These are phyloP conservation scores for Glomeris marginata DNA, from an alignment of 2,888 invertebrate species.

Conservation along the genomic window DNA sequence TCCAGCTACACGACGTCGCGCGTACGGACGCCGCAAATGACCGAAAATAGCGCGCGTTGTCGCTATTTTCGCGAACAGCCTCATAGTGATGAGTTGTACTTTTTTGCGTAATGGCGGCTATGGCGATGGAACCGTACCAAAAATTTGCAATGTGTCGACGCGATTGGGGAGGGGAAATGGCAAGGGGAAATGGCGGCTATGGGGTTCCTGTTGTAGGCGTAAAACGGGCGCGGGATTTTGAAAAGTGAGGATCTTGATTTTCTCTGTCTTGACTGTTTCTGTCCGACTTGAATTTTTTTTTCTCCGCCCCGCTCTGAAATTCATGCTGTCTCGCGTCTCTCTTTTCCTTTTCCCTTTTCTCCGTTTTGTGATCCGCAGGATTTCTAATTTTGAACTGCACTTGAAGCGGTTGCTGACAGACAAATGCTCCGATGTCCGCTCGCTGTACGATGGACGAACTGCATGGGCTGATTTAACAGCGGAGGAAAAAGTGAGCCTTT, in stretches of 20 bases:
- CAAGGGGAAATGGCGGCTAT: too few relatives aligned
- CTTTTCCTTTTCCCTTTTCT: background rate
- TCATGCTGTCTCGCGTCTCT: background rate
- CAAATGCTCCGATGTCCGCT: slow-evolving; percentile 17
- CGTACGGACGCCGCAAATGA: too few relatives aligned
- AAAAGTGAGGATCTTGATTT: slow-evolving; percentile 4
- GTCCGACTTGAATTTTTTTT: background rate
- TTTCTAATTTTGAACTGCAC: slow-evolving; percentile 18
- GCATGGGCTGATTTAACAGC: slow-evolving; percentile 18
- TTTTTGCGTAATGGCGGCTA: too few relatives aligned
- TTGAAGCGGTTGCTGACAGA: slow-evolving; percentile 16
- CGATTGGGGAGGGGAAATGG: too few relatives aligned
- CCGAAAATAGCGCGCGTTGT: too few relatives aligned
- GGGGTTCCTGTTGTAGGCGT: background rate
- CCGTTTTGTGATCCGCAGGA: slow-evolving; percentile 15
- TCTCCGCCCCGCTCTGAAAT: background rate
- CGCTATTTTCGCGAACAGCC: too few relatives aligned
- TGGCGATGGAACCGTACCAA: too few relatives aligned
- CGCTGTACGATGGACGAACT: slow-evolving; percentile 16
- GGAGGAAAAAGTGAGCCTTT: slow-evolving; percentile 19
- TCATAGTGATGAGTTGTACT: too few relatives aligned
- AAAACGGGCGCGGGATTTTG: slow-evolving; percentile 1
- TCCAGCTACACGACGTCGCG: too few relatives aligned
- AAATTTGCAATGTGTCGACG: too few relatives aligned
- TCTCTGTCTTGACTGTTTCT: slow-evolving; percentile 2